Base-by-base conservation (phyloP, 2,888 invertebrate species). In the Xanthorhoe designata region DNA sequence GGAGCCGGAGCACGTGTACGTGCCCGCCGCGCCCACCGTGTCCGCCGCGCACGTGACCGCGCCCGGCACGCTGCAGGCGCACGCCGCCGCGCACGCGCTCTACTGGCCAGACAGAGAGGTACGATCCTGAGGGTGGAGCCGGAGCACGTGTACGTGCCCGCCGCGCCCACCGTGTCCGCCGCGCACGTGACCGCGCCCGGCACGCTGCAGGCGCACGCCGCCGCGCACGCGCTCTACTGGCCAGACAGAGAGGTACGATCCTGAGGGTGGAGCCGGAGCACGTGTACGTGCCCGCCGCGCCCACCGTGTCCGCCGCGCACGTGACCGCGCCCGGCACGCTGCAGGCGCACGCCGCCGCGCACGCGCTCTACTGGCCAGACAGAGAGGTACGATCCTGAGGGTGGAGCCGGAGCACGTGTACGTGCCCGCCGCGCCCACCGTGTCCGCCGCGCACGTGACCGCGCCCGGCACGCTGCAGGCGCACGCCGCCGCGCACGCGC, bases 1-100 rank as follows among this genome's bases (percentile, higher is more conserved):
- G 66, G 97, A 98, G 88, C 88, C 97, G 73, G 94, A 95, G 68
- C 95, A 95, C 84, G 96, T 97, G 2, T 95, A 95, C 82, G 96
- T 95, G 86, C 96, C 96, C 83, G 96, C 97, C 50, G 97, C 98
- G 76, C 97, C 98, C 9, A 96, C 98, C 18, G 96, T 98, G 72
- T 95, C 96, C 65, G 90, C 95, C 54, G 95, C 96, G 38, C 94
- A 96, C 87, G 95, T 97, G 9, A 91, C 96, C 70, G 94, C 95
- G 72, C 97, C 97, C 8, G 94, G 95, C 58, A 95, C 96, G 74
- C 90, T 98, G 64, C 96, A 97, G 78, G 96, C 95, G 80, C 93
- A 95, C 61, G 95, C 96, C 1, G 94, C 91, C 61, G 94, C 94
- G 70, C 95, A 94, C 73, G 94, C 95, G 60, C 90, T 98, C 64